Conservation (phyloP, 1,140 invertebrate species). For the Euborellia annulipes region DNA sequence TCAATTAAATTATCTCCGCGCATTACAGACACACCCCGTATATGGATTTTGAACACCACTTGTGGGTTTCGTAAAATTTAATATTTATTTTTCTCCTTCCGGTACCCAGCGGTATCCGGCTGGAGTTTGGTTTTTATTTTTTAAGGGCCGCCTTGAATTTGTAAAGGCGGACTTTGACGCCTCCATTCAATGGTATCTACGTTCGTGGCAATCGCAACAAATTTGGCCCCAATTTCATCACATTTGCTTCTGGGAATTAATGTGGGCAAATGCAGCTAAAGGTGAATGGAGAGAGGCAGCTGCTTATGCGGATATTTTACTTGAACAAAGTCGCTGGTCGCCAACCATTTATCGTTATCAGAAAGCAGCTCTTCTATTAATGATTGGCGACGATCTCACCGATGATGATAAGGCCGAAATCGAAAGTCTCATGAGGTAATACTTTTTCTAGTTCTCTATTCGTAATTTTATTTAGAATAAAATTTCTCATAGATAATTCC, state of each 20-base stretch:
- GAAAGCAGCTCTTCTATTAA: slow-evolving; percentile 63
- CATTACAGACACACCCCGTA: too few species aligned
- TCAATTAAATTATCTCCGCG: too few species aligned
- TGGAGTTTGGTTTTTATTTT: slow-evolving; percentile 85
- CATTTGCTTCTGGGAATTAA: slow-evolving; percentile 87
- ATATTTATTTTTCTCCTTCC: too few species aligned
- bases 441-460: slow-evolving; percentile 7
- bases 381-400: slow-evolving; percentile 41
- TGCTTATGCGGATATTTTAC: slow-evolving; percentile 51
- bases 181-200: slow-evolving; percentile 61
- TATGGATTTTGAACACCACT: neutral
- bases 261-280: slow-evolving; percentile 61
- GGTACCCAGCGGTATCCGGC: slow-evolving; percentile 47
- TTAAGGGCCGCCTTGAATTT: slow-evolving; percentile 71
- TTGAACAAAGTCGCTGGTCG: slow-evolving; percentile 78
- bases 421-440: slow-evolving; percentile 42
- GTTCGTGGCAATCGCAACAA: slow-evolving; percentile 68
- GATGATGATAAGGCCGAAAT: slow-evolving; percentile 32
- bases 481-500: neutral
- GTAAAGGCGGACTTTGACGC: slow-evolving; percentile 61
- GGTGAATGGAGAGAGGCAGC: slow-evolving; percentile 54
- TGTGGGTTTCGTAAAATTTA: neutral
- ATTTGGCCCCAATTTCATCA: slow-evolving; percentile 91
- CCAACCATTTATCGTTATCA: slow-evolving; percentile 81
- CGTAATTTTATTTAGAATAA: neutral